phyloP scores from a whole-genome alignment of 2,888 invertebrate species.

The Hecatera dysodea region DNA sequence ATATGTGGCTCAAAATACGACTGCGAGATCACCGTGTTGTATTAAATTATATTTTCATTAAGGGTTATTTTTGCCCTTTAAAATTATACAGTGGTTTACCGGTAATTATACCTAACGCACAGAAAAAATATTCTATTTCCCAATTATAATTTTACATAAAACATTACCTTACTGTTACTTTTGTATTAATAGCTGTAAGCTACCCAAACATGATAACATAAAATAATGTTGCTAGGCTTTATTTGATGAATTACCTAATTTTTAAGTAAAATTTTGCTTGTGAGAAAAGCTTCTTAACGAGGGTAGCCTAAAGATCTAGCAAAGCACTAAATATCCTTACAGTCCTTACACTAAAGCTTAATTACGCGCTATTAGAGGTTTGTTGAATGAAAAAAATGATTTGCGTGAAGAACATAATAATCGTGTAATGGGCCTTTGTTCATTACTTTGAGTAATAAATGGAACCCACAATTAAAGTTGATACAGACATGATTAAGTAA shows the following conservation, averaged over 20 bases:
- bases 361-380: constrained; percentile 77
- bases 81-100: not conserved
- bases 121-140: constrained; percentile 6
- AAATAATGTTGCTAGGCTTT: not conserved
- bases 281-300: not conserved
- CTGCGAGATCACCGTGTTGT: not conserved
- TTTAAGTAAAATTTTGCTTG: not conserved
- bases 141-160: constrained; percentile 7
- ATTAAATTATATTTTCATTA: too few species aligned
- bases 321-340: constrained; percentile 45
- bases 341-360: constrained; percentile 72
- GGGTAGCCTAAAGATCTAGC: constrained; percentile 33
- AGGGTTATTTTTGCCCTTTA: too few species aligned
- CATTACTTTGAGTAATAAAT: constrained; percentile 70
- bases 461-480: constrained; percentile 58
- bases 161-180: too few species aligned
- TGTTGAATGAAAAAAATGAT: constrained; percentile 75
- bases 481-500: constrained; percentile 42
- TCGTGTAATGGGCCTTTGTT: constrained; percentile 70
- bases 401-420: constrained; percentile 73
- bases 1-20: not conserved
- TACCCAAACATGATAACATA: too few species aligned
- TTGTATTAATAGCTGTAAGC: too few species aligned
- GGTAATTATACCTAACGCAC: not conserved
- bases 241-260: not conserved